Evolutionary conservation across 2,888 invertebrate genomes (phyloP), one percentile per base, ranked within the genome.

Genomic region (Merodon equestris): DNA sequence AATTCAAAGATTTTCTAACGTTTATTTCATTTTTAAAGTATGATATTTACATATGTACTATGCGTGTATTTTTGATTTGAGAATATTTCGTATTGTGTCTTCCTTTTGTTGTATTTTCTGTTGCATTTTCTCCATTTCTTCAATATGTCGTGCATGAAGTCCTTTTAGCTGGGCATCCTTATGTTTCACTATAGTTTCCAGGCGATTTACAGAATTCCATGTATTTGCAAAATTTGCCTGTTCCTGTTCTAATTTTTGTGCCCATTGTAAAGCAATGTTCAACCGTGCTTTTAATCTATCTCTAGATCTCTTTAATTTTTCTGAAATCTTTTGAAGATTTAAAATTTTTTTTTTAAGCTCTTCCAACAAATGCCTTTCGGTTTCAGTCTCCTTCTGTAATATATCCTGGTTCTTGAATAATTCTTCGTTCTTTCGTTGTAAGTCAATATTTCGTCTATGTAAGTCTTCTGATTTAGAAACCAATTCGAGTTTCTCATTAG

Each of bases 401-500:
- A 71, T 53, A 0, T 57, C 44, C 10, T 85, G 85, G 15, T 84
- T 81, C 0, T 81, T 70, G 40, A 79, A 82, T 5, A 83, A 56
- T 1, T 83, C 81, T 10, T 73, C 76, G 9, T 67, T 60, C 15
- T 70, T 75, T 0, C 18, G 15, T 12, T 82, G 63, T 9, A 81
- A 17, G 13, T 82, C 82, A 0, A 51, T 9, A n/a, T 81, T 79
- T 3, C 77, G 71, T 42, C 82, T 64, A 14, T 63, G 68, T 1
- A 85, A 57, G 7, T 85, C 83, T 3, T 64, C 74, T 10, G 85
- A 64, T 40, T 84, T 84, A 1, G 81, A 90, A 1, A 88, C 88
- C 48, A 93, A 88, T 58, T 92, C 91, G n/a, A 90, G 90, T 48
- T 91, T 92, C 76, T 95, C 95, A 82, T 90, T 90, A 51, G 92